Conservation (phyloP, 2,888 invertebrate species). For the Ectemnius continuus region DNA sequence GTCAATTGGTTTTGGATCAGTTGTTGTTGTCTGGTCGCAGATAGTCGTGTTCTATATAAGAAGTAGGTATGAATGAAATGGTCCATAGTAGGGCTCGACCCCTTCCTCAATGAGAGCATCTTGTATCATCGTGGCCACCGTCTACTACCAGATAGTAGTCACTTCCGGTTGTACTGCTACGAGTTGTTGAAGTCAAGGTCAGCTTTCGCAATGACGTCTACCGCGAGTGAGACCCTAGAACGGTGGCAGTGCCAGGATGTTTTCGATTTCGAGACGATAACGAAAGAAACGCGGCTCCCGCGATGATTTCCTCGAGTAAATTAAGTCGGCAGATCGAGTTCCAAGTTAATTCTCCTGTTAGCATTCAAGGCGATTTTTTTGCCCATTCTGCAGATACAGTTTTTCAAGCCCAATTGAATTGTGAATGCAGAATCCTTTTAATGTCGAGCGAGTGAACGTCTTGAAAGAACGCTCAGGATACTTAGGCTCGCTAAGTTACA, state of each 20-base stretch:
- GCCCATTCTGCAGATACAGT: too few species aligned
- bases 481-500: neutral
- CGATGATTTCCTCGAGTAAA: too few species aligned
- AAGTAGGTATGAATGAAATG: too few species aligned
- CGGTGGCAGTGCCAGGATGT: neutral
- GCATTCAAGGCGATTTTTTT: conserved; percentile 12
- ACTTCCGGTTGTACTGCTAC: conserved; percentile 6
- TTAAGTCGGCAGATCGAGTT: too few species aligned
- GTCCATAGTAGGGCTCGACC: too few species aligned
- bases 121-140: neutral
- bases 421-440: neutral
- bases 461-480: neutral
- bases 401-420: neutral
- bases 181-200: conserved; percentile 27
- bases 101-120: too few species aligned
- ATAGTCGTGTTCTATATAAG: too few species aligned
- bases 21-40: too few species aligned
- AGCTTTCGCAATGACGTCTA: conserved; percentile 3
- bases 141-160: conserved; percentile 10
- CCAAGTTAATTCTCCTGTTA: too few species aligned
- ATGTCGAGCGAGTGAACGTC: neutral
- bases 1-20: too few species aligned
- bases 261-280: neutral
- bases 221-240: neutral
- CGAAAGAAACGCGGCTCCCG: conserved; percentile 7